phyloP scores from a whole-genome alignment of 2,888 invertebrate species.

The Parnassius apollo region DNA sequence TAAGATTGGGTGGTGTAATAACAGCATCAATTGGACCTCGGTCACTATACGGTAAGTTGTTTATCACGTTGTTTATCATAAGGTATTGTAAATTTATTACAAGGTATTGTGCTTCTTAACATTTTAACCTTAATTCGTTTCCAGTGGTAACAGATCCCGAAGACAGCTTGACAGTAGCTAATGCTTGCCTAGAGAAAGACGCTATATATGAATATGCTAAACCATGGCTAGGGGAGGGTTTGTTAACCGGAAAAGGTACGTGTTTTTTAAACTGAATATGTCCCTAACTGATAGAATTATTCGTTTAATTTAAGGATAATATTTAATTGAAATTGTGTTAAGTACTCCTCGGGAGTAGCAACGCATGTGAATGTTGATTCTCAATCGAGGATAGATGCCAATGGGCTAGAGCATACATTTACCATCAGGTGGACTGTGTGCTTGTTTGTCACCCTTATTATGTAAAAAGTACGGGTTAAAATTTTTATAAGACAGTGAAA shows the following conservation, averaged over 20 bases:
- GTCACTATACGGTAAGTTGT: no score
- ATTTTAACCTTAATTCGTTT: conserved; percentile 6
- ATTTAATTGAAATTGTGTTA: neutral
- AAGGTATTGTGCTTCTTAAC: no score
- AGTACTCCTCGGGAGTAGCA: no score
- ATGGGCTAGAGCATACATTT: no score
- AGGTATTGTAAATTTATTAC: no score
- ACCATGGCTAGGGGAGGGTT: conserved; percentile 28
- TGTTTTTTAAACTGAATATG: neutral
- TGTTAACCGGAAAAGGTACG: conserved; percentile 27
- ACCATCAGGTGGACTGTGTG: no score
- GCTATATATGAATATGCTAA: conserved; percentile 4
- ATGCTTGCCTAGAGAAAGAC: conserved; percentile 20
- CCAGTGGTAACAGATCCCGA: conserved; percentile 31
- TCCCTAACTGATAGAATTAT: neutral
- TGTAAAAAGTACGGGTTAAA: neutral
- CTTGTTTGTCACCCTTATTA: no score
- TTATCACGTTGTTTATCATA: no score
- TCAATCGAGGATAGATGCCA: no score
- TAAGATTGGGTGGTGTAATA: no score
- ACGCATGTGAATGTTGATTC: no score
- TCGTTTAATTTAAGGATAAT: neutral
- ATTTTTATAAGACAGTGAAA: neutral
- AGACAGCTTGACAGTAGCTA: conserved; percentile 25
- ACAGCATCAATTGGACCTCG: no score